A percentile compares a stretch with the other conserved stretches of the same genome.
These are phyloP conservation scores for Atractosteus spatula DNA, from an alignment of 2,113 vertebrate species.

Conservation along the genomic window DNA sequence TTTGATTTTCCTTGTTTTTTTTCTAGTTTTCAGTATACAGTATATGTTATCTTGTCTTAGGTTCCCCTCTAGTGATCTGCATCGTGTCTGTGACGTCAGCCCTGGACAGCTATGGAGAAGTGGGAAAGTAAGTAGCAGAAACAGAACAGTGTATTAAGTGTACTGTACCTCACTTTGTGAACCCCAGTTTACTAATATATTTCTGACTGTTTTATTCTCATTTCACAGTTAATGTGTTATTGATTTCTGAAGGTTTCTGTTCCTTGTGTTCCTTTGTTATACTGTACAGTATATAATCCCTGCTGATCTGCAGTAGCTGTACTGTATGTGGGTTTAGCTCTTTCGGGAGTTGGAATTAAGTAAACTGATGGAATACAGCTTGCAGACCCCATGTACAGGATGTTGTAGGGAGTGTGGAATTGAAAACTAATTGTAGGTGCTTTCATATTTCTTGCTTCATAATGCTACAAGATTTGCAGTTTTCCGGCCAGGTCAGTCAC, in stretches of 20 bases:
- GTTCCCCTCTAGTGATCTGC: slow-evolving; percentile 83
- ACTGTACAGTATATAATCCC: too few relatives aligned
- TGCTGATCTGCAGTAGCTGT: background rate
- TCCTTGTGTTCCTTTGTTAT: too few relatives aligned
- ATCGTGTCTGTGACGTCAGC: slow-evolving; percentile 77
- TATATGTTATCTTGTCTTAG: slow-evolving; percentile 46
- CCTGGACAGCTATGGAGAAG: slow-evolving; percentile 78
- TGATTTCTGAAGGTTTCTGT: too few relatives aligned
- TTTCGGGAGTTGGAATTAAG: background rate
- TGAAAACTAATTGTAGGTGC: background rate
- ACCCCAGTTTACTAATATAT: too few relatives aligned
- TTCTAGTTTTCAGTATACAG: background rate
- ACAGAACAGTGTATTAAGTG: background rate
- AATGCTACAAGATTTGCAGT: background rate
- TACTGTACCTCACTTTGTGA: too few relatives aligned
- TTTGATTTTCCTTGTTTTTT: background rate
- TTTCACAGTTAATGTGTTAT: background rate
- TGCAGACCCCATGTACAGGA: background rate
- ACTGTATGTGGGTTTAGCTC: background rate
- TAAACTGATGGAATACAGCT: background rate
- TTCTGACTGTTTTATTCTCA: too few relatives aligned
- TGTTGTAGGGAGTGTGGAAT: background rate
- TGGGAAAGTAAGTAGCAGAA: slow-evolving; percentile 74
- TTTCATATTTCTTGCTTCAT: background rate
- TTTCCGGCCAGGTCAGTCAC: background rate